These are phyloP conservation scores for Dipodomys merriami DNA, from an alignment of 2,113 vertebrate genomes.

Conservation along the genomic window DNA sequence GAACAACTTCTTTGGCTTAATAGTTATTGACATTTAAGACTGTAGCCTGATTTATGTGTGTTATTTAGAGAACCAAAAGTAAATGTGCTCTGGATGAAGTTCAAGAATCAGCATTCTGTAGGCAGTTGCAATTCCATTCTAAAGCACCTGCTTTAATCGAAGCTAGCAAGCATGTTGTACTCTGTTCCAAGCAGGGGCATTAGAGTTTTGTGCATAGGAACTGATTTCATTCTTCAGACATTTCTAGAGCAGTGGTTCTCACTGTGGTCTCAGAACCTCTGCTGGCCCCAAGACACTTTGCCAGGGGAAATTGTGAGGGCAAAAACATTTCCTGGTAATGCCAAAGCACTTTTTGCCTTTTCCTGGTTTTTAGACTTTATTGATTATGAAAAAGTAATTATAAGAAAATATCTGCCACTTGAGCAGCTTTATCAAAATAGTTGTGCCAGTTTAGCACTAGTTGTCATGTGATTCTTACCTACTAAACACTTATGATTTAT, in stretches of 20 bases:
- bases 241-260: not conserved
- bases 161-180: not conserved
- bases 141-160: not conserved
- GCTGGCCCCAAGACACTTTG: not conserved
- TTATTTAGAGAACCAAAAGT: slow-evolving; percentile 28
- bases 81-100: slow-evolving; percentile 37
- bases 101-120: slow-evolving; percentile 25
- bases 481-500: too few relatives aligned
- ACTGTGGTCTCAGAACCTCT: not conserved
- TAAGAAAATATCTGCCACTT: not conserved
- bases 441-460: not conserved
- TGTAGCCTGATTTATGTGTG: slow-evolving; percentile 30
- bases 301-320: not conserved
- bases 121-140: not conserved
- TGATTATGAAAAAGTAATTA: not conserved
- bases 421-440: not conserved
- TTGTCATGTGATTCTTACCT: not conserved
- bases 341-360: not conserved
- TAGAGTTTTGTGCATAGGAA: not conserved
- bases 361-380: not conserved
- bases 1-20: slow-evolving; percentile 46
- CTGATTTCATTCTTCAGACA: not conserved
- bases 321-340: not conserved
- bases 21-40: slow-evolving; percentile 48
- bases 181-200: not conserved